Base-by-base conservation (phyloP, 2,888 invertebrate genomes). In the Rhodophaea formosa region DNA sequence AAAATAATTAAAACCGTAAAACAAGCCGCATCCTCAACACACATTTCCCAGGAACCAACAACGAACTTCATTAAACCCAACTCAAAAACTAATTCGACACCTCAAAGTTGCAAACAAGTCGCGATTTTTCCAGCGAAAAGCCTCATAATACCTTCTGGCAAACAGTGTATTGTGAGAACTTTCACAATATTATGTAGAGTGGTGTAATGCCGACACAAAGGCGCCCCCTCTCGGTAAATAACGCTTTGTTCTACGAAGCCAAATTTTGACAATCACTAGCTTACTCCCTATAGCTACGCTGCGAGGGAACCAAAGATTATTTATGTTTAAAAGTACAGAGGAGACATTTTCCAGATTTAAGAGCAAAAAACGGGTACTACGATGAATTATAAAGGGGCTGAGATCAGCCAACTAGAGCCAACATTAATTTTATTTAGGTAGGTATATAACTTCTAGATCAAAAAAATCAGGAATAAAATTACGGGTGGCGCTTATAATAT, bases 241-340 rank as follows among this genome's bases (percentile, higher is more conserved):
- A 80, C 84, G 91, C 91, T 91, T 91, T 92, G 91, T 91, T 90
- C 91, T 86, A 80, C 80, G 86, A 92, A 91, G 91, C 91, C 91
- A 92, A 92, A 92, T 92, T 92, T 92, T 92, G 91, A 91, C 91
- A 91, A 91, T 91, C 90, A 91, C 90, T 90, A 84, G 90, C 91
- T 84, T 84, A 79, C 88, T 88, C 78, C 69, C 74, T 79, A 80
- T 84, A 84, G 81, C 82, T 83, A 79, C 75, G 69, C 70, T 61
- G 76, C 75, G 70, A 69, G 68, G 69, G 60, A 47, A 75, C 54
- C 83, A 88, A 69, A 87, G 88, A 88, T 32, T 75, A 81, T 7
- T 8, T 42, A 0, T 2, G 35, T 14, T 39, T 8, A 1, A 1
- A 29, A n/a, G 56, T n/a, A 54, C 57, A 64, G 59, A 62, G 1